Percentiles rank a stretch among this genome's conserved stretches.
Evolutionary conservation across 2,797 vertebrate species (phyloP).

Genomic region (Netta rufina): DNA sequence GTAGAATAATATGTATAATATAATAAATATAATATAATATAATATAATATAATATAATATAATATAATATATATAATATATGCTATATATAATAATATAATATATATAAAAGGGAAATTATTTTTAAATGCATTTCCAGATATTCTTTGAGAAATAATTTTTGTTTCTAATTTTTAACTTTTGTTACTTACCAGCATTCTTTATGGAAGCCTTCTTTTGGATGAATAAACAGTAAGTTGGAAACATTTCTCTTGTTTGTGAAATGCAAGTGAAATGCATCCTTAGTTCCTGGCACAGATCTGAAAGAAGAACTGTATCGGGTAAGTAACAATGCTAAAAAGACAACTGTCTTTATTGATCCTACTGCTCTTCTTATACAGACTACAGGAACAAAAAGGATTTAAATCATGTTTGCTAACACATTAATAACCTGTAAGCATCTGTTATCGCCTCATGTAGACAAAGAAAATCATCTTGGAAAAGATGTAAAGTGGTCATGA

Average conservation of each 20-base stretch:
- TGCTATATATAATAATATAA: too few species aligned
- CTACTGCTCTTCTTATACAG: neutral
- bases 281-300: neutral
- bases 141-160: neutral
- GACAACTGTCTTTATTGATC: constrained; percentile 44
- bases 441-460: neutral
- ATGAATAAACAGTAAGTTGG: neutral
- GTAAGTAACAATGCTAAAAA: neutral
- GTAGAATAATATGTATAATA: too few species aligned
- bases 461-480: constrained; percentile 32
- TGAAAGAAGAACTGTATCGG: neutral
- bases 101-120: neutral
- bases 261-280: neutral
- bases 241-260: neutral
- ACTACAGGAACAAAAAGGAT: constrained; percentile 11
- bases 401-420: constrained; percentile 27
- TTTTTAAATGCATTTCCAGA: neutral
- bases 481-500: constrained; percentile 14
- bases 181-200: neutral
- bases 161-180: neutral
- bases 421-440: constrained; percentile 37
- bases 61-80: too few species aligned
- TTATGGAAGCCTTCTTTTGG: neutral
- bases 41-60: too few species aligned
- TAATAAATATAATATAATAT: too few species aligned